These are phyloP conservation scores for Aphelenchoides besseyi DNA, from an alignment of 1,140 invertebrate species.

Conservation along the genomic window DNA sequence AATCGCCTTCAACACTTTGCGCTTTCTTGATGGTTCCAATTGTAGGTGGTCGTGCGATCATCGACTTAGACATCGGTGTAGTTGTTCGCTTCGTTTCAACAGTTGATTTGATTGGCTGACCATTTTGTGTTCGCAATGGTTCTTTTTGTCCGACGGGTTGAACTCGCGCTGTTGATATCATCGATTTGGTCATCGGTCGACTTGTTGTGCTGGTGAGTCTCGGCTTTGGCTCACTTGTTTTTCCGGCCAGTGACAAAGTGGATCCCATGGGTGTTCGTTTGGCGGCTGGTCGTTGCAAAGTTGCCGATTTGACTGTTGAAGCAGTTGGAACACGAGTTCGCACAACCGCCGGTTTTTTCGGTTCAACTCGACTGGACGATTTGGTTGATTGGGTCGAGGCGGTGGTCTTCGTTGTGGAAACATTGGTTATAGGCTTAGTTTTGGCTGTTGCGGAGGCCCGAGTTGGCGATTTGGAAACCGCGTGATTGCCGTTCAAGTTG, in stretches of 20 bases:
- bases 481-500: background rate
- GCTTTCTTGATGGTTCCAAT: background rate
- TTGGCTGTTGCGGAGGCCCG: background rate
- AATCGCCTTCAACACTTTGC: background rate
- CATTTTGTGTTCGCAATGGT: background rate
- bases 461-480: background rate
- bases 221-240: background rate
- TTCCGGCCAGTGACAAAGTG: background rate
- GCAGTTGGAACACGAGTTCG: background rate
- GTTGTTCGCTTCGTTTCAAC: background rate
- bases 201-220: too few relatives aligned
- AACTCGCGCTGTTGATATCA: background rate
- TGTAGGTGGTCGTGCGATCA: background rate
- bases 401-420: too few relatives aligned
- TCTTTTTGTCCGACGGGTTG: background rate
- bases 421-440: background rate
- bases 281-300: background rate
- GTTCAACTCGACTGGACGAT: too few relatives aligned
- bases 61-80: background rate
- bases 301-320: conserved; percentile 3
- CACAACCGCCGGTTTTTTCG: too few relatives aligned
- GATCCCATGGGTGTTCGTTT: background rate
- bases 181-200: background rate
- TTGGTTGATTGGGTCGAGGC: background rate
- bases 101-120: background rate